Evolutionary conservation across 2,113 vertebrate genomes (phyloP), one percentile per base, ranked within the genome.

Genomic region (Barbus barbus): DNA sequence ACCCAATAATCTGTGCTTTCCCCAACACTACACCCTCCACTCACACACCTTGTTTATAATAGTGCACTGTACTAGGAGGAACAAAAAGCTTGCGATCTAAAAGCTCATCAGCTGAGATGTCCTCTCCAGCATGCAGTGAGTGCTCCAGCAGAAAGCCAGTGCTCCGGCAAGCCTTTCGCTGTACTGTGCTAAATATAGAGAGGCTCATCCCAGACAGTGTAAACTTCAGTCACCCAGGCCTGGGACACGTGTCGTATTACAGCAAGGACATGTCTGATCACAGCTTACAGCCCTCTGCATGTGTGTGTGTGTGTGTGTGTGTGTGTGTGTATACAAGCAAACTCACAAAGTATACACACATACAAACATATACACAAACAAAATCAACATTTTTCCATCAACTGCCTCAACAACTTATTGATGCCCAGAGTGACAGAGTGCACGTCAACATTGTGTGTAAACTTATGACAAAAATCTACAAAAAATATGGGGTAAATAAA

Each of bases 121-220:
- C 77, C 76, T 83, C 53, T 69, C 74, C 53, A n/a, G n/a, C n/a
- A 24, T 12, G 56, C 80, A 81, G 67, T 44, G 8, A 71, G 81
- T 44, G 24, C 33, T 76, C 63, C 63, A 85, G 81, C 76, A 79
- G 44, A 78, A 88, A 86, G 84, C 78, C 74, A 81, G 71, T 46
- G 31, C 33, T 28, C 73, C 58, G 14, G 71, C 83, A 63, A 86
- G 73, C 82, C 88, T 81, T 56, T 73, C 81, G 41, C 81, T 85
- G 69, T 53, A 46, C 88, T 73, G 82, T 41, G 87, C 90, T 93
- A 93, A 89, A 93, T 90, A 90, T 93, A 92, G 89, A 81, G 73
- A 22, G 69, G 85, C 88, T 90, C 86, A 87, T 89, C 89, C 87
- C 81, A 48, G 76, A 76, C 82, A 77, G 74, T 53, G 77, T 83